phyloP scores from a whole-genome alignment of 2,888 invertebrate genomes.

The Trisateles emortualis region DNA sequence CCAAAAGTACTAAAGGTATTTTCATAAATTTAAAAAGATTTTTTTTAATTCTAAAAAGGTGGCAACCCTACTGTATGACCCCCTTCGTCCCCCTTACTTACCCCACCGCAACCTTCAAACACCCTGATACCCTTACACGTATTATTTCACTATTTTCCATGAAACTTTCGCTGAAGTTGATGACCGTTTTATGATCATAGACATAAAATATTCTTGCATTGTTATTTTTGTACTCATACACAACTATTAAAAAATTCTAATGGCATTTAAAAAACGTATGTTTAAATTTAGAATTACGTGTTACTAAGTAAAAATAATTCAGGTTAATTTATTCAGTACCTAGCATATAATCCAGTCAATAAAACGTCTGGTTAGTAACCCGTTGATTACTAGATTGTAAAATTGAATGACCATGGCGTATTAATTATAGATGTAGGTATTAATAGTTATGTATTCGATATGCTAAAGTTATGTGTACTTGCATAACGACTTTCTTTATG shows the following conservation, averaged over 20 bases:
- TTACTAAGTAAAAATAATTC: no score
- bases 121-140: slow-evolving; percentile 44
- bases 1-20: no score
- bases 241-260: no score
- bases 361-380: not conserved
- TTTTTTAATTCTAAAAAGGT: no score
- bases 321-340: not conserved
- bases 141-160: slow-evolving; percentile 46
- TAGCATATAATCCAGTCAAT: not conserved
- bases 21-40: no score
- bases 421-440: slow-evolving; percentile 30
- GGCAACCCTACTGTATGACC: no score
- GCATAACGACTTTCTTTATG: slow-evolving; percentile 44
- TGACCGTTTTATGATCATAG: slow-evolving; percentile 1
- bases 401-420: slow-evolving; percentile 40
- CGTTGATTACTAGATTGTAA: slow-evolving; percentile 17
- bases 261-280: no score
- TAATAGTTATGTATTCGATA: slow-evolving; percentile 37
- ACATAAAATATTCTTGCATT: not conserved
- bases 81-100: slow-evolving; percentile 28
- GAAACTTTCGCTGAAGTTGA: slow-evolving; percentile 22
- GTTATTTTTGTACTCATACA: no score
- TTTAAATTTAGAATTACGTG: no score
- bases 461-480: slow-evolving; percentile 35
- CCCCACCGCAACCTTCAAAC: slow-evolving; percentile 48